A percentile compares a stretch with the other conserved stretches of the same genome.
phyloP scores from a whole-genome alignment of 1,140 invertebrate species.

The Brachionus rubens region DNA sequence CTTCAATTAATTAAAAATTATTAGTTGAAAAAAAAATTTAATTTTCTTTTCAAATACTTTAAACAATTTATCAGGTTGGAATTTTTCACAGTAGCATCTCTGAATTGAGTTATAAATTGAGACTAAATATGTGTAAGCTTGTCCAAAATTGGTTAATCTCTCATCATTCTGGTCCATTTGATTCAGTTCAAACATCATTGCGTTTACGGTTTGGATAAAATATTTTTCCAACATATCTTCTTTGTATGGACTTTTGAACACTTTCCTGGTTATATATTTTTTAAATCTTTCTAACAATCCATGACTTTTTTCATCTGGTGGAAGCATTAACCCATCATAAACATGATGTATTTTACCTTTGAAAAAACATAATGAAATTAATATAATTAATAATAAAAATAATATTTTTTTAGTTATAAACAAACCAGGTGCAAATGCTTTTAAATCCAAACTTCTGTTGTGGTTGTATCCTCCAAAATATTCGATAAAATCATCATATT shows the following conservation, averaged over 20 bases:
- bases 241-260: not conserved
- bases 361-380: too few species aligned
- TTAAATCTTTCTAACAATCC: not conserved
- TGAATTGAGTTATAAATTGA: not conserved
- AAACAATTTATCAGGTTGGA: not conserved
- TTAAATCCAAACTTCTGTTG: too few species aligned
- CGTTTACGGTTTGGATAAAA: not conserved
- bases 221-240: not conserved
- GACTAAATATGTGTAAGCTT: not conserved
- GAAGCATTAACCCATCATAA: slow-evolving; percentile 7
- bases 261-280: not conserved
- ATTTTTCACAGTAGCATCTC: not conserved
- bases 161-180: not conserved
- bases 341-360: not conserved
- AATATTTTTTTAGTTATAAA: too few species aligned
- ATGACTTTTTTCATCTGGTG: not conserved
- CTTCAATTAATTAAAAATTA: not conserved
- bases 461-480: too few species aligned
- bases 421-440: too few species aligned
- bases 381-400: too few species aligned
- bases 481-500: too few species aligned
- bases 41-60: too few species aligned
- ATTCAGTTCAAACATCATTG: slow-evolving; percentile 10
- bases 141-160: not conserved
- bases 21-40: not conserved